Evolutionary conservation across 2,113 vertebrate genomes (phyloP).

Genomic region (Noturus placidus): DNA sequence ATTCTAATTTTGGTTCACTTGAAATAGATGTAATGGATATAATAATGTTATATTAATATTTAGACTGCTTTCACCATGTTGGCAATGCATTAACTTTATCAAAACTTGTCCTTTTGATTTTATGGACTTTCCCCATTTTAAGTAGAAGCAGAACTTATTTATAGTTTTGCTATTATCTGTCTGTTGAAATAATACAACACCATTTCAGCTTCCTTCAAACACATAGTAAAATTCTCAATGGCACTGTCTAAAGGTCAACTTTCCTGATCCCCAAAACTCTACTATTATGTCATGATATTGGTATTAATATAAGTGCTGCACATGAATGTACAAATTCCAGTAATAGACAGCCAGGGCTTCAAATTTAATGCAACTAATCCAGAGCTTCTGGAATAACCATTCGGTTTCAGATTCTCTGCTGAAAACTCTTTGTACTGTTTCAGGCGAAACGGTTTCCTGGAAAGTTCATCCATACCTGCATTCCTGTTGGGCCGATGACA

Average conservation of each 20-base stretch:
- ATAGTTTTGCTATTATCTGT: neutral
- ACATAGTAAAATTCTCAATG: neutral
- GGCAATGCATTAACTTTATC: neutral
- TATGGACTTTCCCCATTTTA: neutral
- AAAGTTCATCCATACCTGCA: slow-evolving; percentile 80
- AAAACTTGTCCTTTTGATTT: neutral
- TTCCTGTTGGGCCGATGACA: slow-evolving; percentile 83
- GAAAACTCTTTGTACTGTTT: neutral
- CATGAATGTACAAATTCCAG: neutral
- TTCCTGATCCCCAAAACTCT: neutral
- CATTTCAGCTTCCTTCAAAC: neutral
- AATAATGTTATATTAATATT: neutral
- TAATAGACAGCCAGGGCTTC: neutral
- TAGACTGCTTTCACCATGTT: neutral
- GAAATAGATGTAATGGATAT: neutral
- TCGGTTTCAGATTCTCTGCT: neutral
- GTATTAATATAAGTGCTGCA: neutral
- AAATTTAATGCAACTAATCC: neutral
- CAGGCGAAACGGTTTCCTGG: neutral
- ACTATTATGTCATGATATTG: neutral
- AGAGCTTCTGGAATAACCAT: neutral
- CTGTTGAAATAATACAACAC: neutral
- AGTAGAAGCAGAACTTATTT: neutral
- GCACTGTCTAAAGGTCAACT: neutral
- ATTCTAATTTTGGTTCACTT: neutral